Percentiles rank a stretch among this genome's conserved stretches.
phyloP scores from a whole-genome alignment of 2,888 invertebrate genomes.

The Andrena bucephala region DNA sequence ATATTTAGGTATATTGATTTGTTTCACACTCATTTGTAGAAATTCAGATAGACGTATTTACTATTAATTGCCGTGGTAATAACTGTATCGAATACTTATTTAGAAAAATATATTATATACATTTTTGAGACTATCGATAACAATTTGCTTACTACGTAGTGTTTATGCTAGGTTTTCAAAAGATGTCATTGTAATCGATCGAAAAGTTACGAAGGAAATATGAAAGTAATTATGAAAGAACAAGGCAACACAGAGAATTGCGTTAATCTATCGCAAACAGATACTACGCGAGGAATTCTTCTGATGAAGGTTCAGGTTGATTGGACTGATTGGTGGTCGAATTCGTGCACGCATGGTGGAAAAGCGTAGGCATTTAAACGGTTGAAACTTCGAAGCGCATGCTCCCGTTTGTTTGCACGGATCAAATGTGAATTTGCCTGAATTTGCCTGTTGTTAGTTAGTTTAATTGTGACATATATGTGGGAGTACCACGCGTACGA shows the following conservation, averaged over 20 bases:
- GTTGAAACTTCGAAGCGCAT: slow-evolving; percentile 42
- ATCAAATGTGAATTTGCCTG: slow-evolving; percentile 56
- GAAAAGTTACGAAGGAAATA: neutral
- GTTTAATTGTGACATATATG: slow-evolving; percentile 45
- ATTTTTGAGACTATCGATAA: too few species aligned
- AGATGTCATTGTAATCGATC: too few species aligned
- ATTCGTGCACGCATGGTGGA: neutral
- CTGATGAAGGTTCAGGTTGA: neutral
- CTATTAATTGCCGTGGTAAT: too few species aligned
- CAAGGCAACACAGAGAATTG: neutral
- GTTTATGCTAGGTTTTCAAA: too few species aligned
- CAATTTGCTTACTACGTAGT: too few species aligned
- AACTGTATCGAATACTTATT: neutral
- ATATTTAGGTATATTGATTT: neutral
- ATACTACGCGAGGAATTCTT: neutral
- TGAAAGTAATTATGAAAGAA: neutral
- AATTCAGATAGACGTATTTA: neutral
- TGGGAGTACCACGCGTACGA: slow-evolving; percentile 24
- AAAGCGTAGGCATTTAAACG: slow-evolving; percentile 27
- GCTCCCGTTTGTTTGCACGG: slow-evolving; percentile 27
- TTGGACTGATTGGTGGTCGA: neutral
- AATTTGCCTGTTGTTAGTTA: slow-evolving; percentile 34
- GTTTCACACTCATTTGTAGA: neutral
- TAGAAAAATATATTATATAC: neutral
- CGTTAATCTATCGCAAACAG: neutral